Evolutionary conservation across 30 jellyfish, hydroid and myxozoan genomes (phyloP), one percentile per base, ranked within the genome.

Genomic region (Aurelia aurita): DNA sequence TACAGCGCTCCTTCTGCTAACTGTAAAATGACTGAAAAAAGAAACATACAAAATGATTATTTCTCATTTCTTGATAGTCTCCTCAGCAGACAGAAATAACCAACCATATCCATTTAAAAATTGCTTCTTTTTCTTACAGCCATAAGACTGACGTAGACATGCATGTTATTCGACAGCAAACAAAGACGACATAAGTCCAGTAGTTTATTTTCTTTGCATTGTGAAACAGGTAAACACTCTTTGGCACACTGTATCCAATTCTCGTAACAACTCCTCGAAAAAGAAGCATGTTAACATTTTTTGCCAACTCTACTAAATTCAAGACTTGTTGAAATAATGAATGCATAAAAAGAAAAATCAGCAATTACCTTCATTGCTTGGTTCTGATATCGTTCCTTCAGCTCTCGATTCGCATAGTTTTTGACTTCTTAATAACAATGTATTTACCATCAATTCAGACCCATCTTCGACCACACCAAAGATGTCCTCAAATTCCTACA

Each of bases 371-470:
- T 82, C 91, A 11, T 58, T 54, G 62, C 94, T 82, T 18, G 91
- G 90, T 29, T 90, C 97, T 16, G 87, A 26, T 10, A 81, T 59
- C 25, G 76, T 13, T 55, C 97, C 97, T 49, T 65, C 95, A 13
- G 97, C 91, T 58, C 97, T 66, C 7, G 90, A 51, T 67, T 90
- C 97, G 22, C 74, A n/a, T 23, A 90, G 85, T 72, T 90, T 90
- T 47, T 90, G 97, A 69, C 97, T 81, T 83, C 97, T 74, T 11
- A 90, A 55, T 49, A 82, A 57, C 72, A 90, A 35, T 9, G 64
- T 61, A 29, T 74, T 90, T 21, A 80, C 61, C 25, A 59, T 66
- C 72, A 82, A 58, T 39, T 64, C 46, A 3, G 57, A 69, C 9
- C 60, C 49, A 3, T 57, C 51, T 32, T 20, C 77, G 28, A 43